phyloP scores from a whole-genome alignment of 2,797 vertebrate species.

The Acomys russatus region DNA sequence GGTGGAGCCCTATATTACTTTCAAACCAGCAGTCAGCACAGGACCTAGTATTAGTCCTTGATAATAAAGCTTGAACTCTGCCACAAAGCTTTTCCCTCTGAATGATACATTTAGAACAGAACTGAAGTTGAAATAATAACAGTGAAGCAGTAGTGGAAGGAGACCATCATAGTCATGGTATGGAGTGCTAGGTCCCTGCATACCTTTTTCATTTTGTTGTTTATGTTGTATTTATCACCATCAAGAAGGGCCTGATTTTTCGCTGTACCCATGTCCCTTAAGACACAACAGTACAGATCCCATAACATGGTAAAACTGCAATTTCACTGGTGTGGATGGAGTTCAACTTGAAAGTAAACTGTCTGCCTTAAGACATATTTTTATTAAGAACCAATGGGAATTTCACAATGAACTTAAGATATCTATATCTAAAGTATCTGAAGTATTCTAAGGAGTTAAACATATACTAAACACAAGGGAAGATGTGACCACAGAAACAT shows the following conservation, averaged over 20 bases:
- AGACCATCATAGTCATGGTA: neutral
- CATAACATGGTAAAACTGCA: neutral
- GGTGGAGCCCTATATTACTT: neutral
- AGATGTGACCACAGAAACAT: neutral
- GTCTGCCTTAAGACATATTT: neutral
- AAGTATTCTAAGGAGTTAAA: neutral
- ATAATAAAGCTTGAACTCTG: neutral
- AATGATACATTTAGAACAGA: neutral
- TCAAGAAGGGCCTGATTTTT: neutral
- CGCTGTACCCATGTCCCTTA: neutral
- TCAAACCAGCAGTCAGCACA: neutral
- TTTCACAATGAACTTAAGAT: neutral
- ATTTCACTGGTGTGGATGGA: neutral
- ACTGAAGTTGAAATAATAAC: neutral
- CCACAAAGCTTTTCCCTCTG: neutral
- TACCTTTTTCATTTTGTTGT: neutral
- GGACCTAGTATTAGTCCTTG: rapidly evolving
- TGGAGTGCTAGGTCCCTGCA: neutral
- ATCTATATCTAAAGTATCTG: neutral
- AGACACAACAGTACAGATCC: neutral
- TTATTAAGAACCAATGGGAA: neutral
- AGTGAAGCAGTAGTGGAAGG: neutral
- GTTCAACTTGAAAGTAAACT: neutral
- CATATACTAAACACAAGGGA: neutral
- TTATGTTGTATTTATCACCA: neutral